A percentile compares a stretch with the other conserved stretches of the same genome.
Conservation (phyloP, 2,888 invertebrate genomes). For the Tanytarsus gracilentus region DNA sequence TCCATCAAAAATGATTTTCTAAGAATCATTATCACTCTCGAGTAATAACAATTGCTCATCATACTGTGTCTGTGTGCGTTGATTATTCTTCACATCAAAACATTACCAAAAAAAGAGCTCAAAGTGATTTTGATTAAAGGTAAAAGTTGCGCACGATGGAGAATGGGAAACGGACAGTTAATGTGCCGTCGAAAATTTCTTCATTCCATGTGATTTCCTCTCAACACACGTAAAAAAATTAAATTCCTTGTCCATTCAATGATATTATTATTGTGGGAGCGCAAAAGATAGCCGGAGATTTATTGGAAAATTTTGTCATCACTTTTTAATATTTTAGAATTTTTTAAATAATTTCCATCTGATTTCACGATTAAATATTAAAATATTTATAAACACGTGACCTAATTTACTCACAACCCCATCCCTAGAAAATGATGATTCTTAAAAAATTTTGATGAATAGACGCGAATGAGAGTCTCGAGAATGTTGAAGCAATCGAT, state of each 20-base stretch:
- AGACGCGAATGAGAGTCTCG: not conserved
- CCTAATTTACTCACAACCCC: too few species aligned
- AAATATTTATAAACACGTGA: too few species aligned
- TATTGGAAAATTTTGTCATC: too few species aligned
- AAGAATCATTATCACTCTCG: constrained; percentile 23
- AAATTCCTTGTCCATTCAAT: too few species aligned
- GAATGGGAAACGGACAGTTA: constrained; percentile 4
- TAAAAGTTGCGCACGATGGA: constrained; percentile 7
- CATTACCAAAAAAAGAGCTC: not conserved
- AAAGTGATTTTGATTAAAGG: constrained; percentile 13
- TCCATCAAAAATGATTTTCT: constrained; percentile 10
- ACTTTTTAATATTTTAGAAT: too few species aligned
- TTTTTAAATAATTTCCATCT: too few species aligned
- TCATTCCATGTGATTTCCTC: constrained; percentile 4
- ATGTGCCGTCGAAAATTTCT: constrained; percentile 3
- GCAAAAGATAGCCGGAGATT: too few species aligned
- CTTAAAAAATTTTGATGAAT: constrained; percentile 21
- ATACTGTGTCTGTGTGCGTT: not conserved
- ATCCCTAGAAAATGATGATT: constrained; percentile 12
- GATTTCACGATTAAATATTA: too few species aligned
- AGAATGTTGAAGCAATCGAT: constrained; percentile 20
- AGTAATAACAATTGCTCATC: not conserved
- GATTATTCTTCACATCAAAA: constrained; percentile 4
- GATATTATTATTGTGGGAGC: too few species aligned
- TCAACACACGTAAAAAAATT: too few species aligned